A percentile compares a stretch with the other conserved stretches of the same genome.
Evolutionary conservation across 53 echinoderm and acorn worm genomes (phyloP).

Genomic region (Crossaster papposus): DNA sequence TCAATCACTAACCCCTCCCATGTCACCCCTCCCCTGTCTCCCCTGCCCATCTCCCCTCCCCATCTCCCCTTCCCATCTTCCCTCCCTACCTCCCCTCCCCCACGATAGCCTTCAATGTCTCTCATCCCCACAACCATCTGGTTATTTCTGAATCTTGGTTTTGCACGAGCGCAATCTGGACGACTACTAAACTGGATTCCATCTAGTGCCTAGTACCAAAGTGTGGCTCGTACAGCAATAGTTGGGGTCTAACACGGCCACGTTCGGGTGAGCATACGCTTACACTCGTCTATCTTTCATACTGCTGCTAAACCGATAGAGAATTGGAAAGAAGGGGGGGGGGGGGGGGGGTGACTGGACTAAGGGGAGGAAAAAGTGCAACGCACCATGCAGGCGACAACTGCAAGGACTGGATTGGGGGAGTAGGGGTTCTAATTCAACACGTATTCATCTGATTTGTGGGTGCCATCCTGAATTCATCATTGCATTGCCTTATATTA

Average conservation of each 20-base stretch:
- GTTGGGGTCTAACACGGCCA: neutral
- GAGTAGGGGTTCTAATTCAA: conserved; percentile 25
- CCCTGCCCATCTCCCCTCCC: too few species aligned
- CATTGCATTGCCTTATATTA: conserved; percentile 4
- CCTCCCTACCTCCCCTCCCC: neutral
- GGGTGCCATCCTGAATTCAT: conserved; percentile 10
- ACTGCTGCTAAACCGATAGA: conserved; percentile 51
- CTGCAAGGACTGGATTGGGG: neutral
- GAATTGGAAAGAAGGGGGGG: conserved; percentile 31
- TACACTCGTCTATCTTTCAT: neutral
- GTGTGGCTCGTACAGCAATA: conserved; percentile 26
- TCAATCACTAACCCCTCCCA: conserved; percentile 25
- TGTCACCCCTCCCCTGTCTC: too few species aligned
- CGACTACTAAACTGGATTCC: conserved; percentile 39
- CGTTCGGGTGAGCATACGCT: conserved; percentile 37
- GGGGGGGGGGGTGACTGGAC: conserved; percentile 36
- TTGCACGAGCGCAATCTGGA: conserved; percentile 45
- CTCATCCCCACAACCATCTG: conserved; percentile 34
- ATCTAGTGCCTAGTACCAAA: neutral
- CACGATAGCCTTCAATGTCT: conserved; percentile 7
- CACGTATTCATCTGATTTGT: conserved; percentile 37
- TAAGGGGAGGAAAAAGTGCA: conserved; percentile 42
- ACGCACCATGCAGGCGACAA: conserved; percentile 39
- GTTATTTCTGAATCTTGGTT: conserved; percentile 41
- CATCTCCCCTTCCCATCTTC: neutral